Base-by-base conservation (phyloP, 1,140 invertebrate species). In the Drosophila teissieri region DNA sequence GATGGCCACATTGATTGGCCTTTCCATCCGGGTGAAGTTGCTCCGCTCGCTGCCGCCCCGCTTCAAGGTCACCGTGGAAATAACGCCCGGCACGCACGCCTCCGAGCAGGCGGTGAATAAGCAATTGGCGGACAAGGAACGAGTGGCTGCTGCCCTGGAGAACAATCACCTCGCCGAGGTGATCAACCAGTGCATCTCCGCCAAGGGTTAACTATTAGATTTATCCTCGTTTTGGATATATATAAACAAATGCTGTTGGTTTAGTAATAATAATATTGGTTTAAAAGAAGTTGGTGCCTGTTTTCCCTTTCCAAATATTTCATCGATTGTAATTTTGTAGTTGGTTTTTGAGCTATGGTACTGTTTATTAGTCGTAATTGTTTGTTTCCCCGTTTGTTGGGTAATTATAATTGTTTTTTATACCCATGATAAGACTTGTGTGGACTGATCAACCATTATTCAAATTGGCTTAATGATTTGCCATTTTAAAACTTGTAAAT, bases 1-100 rank as follows among this genome's bases (percentile, higher is more conserved):
- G 81, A 99, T 99, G 98, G 99, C 99, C 22, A 99, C 99, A 39
- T 92, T 99, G 14, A 99, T 99, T 91, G 99, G 96, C 92, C 92
- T 97, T 19, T 96, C 90, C 6, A 93, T 93, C 52, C 78, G 96
- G 64, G 97, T 99, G 0, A 97, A 98, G 92, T 93, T 99, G 11
- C 92, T 99, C 15, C 93, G 98, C 74, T 96, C 96, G 11, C 92
- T 99, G 34, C 98, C 98, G 1, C 91, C 95, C 44, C 94, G 96
- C 53, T 97, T 98, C 86, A 98, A 99, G 94, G 96, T 99, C 5
- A 95, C 94, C 49, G 98, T 99, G 0, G 94, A 95, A 83, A 97
- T 99, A 1, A 96, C 96, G 2, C 97, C 98, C 6, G 98, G 98
- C 11, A 96, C 97, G 1, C 99, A 99, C 92, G 95, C 95, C 37